Base-by-base conservation (phyloP, 2,113 vertebrate species). In the Plestiodon gilberti region DNA sequence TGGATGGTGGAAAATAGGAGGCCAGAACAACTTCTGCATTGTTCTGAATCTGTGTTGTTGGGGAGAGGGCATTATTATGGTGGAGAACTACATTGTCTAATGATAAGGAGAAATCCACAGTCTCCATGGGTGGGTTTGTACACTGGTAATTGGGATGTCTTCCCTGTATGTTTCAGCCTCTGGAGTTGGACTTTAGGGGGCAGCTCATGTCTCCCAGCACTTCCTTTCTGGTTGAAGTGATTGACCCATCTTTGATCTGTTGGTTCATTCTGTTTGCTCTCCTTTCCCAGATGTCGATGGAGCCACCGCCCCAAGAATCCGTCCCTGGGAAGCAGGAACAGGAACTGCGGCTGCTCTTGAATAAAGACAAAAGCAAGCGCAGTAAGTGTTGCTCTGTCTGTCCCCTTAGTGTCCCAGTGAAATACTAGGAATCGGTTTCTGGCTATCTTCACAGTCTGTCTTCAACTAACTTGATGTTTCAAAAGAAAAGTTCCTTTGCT, bases 351-450 rank as follows among this genome's bases (percentile, higher is more conserved):
- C 97, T 97, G 87, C 97, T 98, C 84, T 97, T 97, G 88, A 96
- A 97, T 76, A 98, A 98, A 94, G 97, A 96, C 92, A 98, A 98
- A 94, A 97, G 96, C 92, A 98, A 98, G 83, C 89, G 97, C 82
- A 99, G 98, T 98, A 96, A 98, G 98, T 94, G 1, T 22, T 14
- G 38, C 22, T 0, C 0, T 75, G 55, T 35, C 33, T 48, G 30
- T 35, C 59, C 76, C 57, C 9, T 15, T 61, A 33, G 20, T 17
- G 1, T 11, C 30, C 13, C 8, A 7, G 17, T 22, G 28, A 2
- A 18, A 10, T 25, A 3, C 48, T 40, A 17, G 55, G 11, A 35
- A 38, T 57, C 2, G 43, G 15, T 25, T 85, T 28, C 30, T 33
- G n/a, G 23, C 55, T 73, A 25, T 2, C 70, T 25, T n/a, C n/a